A percentile compares a stretch with the other conserved stretches of the same genome.
Conservation (phyloP, 2,113 vertebrate genomes). For the Macrotus californicus region DNA sequence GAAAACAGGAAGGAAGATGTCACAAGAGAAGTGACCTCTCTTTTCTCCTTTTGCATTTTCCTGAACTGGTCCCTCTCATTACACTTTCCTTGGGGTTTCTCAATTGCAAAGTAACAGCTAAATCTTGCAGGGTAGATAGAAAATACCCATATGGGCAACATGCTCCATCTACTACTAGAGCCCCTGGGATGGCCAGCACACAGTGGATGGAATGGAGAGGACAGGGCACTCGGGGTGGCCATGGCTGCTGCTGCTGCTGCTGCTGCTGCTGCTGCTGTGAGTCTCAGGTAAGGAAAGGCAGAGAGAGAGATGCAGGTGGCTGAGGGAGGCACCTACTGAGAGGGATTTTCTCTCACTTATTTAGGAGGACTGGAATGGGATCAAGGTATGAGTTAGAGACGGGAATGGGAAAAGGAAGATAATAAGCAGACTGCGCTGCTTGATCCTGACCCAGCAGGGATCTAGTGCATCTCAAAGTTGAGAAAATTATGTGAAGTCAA, state of each 20-base stretch:
- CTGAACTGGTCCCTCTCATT: not conserved
- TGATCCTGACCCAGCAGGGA: not conserved
- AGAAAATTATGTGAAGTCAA: not conserved
- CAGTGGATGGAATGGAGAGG: not conserved
- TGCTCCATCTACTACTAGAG: not conserved
- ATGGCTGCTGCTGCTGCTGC: not conserved
- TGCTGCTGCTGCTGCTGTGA: not conserved
- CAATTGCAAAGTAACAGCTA: not conserved
- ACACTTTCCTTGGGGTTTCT: not conserved
- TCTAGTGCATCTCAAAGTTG: not conserved
- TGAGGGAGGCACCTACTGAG: rapidly evolving
- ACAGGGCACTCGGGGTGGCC: no score
- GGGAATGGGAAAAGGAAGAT: not conserved
- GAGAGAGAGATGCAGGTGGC: not conserved
- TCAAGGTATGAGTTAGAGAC: not conserved
- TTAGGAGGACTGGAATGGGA: not conserved
- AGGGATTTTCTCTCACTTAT: not conserved
- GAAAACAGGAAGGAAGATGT: slow-evolving; percentile 31
- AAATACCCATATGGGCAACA: no score
- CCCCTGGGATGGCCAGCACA: rapidly evolving
- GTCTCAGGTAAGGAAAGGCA: slow-evolving; percentile 23
- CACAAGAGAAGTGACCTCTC: not conserved
- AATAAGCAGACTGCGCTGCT: no score
- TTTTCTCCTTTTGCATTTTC: not conserved
- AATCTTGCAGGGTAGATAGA: not conserved